These are phyloP conservation scores for Paracanthobrama guichenoti DNA, from an alignment of 2,113 vertebrate genomes.

Conservation along the genomic window DNA sequence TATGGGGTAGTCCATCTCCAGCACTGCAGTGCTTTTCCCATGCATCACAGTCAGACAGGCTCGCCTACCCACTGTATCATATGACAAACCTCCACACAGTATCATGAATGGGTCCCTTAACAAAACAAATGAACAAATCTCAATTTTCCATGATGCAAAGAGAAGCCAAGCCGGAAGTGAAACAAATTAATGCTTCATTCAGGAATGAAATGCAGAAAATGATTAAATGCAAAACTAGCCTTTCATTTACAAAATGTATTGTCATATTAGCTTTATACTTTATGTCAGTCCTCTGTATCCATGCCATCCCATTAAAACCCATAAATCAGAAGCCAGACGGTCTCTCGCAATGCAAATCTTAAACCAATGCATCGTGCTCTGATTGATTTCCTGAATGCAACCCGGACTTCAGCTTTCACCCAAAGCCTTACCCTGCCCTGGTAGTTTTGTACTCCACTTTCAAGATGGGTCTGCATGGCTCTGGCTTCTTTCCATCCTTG, in stretches of 20 bases:
- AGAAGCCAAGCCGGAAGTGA: background rate
- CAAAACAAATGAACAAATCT: constrained; percentile 42
- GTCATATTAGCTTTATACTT: background rate
- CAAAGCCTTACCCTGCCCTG: constrained; percentile 85
- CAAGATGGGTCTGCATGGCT: constrained; percentile 97
- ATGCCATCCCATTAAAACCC: background rate
- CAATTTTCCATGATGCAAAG: constrained; percentile 19
- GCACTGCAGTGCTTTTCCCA: constrained; percentile 93
- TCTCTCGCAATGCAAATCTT: constrained; percentile 14
- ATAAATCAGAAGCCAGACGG: background rate
- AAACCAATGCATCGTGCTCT: constrained; percentile 15
- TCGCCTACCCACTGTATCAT: constrained; percentile 93
- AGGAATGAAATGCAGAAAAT: background rate
- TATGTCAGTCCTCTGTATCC: background rate
- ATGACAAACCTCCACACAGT: constrained; percentile 94
- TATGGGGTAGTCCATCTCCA: constrained; percentile 98
- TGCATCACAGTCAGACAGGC: constrained; percentile 99
- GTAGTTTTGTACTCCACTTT: constrained; percentile 99
- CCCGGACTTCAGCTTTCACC: background rate
- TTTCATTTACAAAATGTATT: background rate
- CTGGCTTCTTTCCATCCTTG: constrained; percentile 98
- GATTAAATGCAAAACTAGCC: background rate
- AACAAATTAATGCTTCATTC: constrained; percentile 5
- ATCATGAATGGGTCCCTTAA: constrained; percentile 87
- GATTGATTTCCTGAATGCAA: constrained; percentile 1